phyloP scores from a whole-genome alignment of 2,113 vertebrate species.

The Condylura cristata region DNA sequence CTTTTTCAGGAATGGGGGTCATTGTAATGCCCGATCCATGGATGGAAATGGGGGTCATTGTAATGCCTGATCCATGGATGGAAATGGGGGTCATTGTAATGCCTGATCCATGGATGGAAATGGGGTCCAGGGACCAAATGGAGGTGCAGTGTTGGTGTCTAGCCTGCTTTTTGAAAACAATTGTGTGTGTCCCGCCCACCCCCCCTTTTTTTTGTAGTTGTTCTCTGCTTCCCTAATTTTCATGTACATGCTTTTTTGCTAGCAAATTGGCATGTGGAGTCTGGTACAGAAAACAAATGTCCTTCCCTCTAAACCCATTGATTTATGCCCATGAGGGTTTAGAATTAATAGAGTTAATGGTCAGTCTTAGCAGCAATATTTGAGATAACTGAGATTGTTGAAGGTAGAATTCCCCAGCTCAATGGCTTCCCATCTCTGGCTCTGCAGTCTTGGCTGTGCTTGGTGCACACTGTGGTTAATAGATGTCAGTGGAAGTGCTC shows the following conservation, averaged over 20 bases:
- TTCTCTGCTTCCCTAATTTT: constrained; percentile 11
- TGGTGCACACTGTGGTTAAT: background rate
- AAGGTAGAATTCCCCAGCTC: background rate
- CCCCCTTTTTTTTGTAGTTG: background rate
- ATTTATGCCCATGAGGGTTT: constrained; percentile 47
- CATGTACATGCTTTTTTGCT: background rate
- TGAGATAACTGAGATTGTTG: constrained; percentile 34
- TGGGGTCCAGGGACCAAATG: too few relatives aligned
- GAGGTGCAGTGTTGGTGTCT: background rate
- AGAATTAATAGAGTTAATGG: constrained; percentile 19
- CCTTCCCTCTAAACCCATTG: constrained; percentile 13
- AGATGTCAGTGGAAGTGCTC: background rate
- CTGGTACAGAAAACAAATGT: background rate
- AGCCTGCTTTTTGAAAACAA: background rate
- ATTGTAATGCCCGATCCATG: background rate
- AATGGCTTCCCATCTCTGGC: background rate
- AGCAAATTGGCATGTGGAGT: background rate
- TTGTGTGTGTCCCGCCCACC: rapidly evolving
- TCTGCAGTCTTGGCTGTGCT: background rate
- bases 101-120: background rate
- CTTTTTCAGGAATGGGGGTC: background rate
- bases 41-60: background rate
- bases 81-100: background rate
- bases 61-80: background rate
- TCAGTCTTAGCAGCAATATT: background rate